Evolutionary conservation across 2,113 vertebrate species (phyloP).

Genomic region (Rhinolophus ferrumequinum): DNA sequence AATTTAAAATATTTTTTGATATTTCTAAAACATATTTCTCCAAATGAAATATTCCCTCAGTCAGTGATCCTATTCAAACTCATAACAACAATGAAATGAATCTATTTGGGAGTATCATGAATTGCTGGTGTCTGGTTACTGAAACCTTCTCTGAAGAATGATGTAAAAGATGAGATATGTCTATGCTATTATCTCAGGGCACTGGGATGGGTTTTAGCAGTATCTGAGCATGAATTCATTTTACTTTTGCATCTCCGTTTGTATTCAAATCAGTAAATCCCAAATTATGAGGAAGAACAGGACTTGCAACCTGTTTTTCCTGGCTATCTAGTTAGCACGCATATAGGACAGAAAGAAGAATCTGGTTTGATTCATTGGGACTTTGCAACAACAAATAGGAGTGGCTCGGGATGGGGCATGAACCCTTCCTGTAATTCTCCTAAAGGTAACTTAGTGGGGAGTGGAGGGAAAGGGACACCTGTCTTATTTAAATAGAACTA

Average conservation of each 20-base stretch:
- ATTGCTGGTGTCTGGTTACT: neutral
- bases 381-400: conserved; percentile 70
- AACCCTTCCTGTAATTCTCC: conserved; percentile 44
- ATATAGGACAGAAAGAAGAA: conserved; percentile 32
- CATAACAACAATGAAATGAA: neutral
- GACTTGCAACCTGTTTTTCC: conserved; percentile 52
- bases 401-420: conserved; percentile 43
- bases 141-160: neutral
- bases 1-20: conserved; percentile 18
- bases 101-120: neutral
- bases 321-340: conserved; percentile 42
- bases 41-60: neutral
- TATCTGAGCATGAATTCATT: neutral
- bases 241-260: conserved; percentile 5
- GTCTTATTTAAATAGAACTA: conserved; percentile 14
- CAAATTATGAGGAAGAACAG: conserved; percentile 62
- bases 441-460: neutral
- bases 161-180: neutral
- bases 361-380: conserved; percentile 61
- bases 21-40: conserved; percentile 22
- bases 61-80: neutral
- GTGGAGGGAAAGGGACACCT: neutral
- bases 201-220: neutral
- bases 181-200: neutral
- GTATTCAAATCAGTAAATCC: conserved; percentile 49